Evolutionary conservation across 2,888 invertebrate genomes (phyloP), one percentile per base, ranked within the genome.

Genomic region (Archips xylosteana): DNA sequence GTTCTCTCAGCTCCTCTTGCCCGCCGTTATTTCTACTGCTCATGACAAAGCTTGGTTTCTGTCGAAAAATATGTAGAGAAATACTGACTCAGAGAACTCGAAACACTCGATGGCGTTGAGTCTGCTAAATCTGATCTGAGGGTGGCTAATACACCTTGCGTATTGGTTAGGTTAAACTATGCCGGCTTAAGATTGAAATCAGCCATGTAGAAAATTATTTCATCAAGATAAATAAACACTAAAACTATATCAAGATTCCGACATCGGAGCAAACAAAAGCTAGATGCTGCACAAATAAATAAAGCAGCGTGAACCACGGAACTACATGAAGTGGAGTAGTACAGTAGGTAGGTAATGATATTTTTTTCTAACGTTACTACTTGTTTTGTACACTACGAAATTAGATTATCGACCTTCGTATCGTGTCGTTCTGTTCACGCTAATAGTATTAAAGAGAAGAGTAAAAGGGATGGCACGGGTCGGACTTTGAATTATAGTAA

Each of bases 1-100:
- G 34, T 34, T 47, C 68, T 69, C 73, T 63, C 2, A 54, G 39
- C 39, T 69, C 73, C 10, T 64, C 63, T 12, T 39, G 15, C 39
- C 39, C 68, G 13, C 47, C 68, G 13, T 59, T 67, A 59, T 64
- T 73, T 49, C 73, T 73, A 62, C 51, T 34, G 42, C 59, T 60
- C 73, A 73, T 73, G 32, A 42, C 68, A 57, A 64, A n/a, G 34
- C 34, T 15, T 64, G 12, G 13, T 8, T 6, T 12, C 23, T 12
- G 12, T 3, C 32, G 12, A 32, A 32, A 54, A 32, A 10, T 10
- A 23, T n/a, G n/a, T 12, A 10, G 23, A 0, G 32, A 32, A 12
- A 32, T 12, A 57, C 32, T 32, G 57, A 57, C 9, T 23, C 3
- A 8, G 54, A 0, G 1, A 49, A 15, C 23, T 54, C 15, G 32